Evolutionary conservation across 1,140 invertebrate species (phyloP).

Genomic region (Platorchestia sp.): DNA sequence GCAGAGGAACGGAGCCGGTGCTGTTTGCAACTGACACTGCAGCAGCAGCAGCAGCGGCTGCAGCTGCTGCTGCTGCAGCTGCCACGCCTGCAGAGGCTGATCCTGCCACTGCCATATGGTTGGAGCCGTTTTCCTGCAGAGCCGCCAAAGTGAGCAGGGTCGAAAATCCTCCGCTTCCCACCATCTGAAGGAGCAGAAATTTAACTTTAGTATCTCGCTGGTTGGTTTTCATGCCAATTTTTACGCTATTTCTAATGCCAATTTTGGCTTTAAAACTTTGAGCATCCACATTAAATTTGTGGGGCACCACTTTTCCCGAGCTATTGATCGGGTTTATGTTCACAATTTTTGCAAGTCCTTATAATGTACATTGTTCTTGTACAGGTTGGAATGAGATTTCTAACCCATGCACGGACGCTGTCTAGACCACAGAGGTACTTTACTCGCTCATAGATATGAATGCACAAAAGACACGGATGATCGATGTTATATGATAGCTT

Average conservation of each 20-base stretch:
- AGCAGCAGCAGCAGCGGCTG: background rate
- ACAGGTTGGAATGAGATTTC: too few relatives aligned
- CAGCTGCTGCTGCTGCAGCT: constrained; percentile 23
- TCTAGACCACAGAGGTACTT: too few relatives aligned
- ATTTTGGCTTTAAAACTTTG: background rate
- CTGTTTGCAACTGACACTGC: constrained; percentile 34
- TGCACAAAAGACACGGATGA: too few relatives aligned
- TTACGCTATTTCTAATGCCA: background rate
- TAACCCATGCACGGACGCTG: too few relatives aligned
- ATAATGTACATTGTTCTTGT: too few relatives aligned
- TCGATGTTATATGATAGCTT: too few relatives aligned
- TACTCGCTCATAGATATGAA: too few relatives aligned
- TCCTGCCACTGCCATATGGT: constrained; percentile 36
- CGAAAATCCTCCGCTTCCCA: constrained; percentile 70
- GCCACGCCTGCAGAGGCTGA: constrained; percentile 37
- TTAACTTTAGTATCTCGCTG: background rate
- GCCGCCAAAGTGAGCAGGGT: constrained; percentile 70
- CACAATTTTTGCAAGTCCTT: too few relatives aligned
- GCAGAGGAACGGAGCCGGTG: constrained; percentile 61
- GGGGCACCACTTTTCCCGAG: too few relatives aligned
- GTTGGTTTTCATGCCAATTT: background rate
- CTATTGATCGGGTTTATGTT: too few relatives aligned
- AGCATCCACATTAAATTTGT: background rate
- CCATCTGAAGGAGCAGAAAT: constrained; percentile 67
- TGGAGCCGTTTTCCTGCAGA: constrained; percentile 69